Conservation (phyloP, 2,888 invertebrate species). For the Hylaea fasciaria region DNA sequence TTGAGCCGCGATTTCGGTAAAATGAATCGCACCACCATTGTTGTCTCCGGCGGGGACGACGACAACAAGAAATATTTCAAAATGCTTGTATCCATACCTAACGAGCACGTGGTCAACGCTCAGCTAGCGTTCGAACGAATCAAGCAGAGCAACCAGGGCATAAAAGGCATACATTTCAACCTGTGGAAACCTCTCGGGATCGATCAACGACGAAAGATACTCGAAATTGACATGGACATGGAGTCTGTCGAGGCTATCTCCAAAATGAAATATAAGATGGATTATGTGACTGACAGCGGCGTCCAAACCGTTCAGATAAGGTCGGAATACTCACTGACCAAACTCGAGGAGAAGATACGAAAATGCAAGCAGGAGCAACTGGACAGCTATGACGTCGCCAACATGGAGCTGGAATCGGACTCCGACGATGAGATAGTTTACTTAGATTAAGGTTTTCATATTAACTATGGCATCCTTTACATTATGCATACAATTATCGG, state of each 20-base stretch:
- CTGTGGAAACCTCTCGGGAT: slow-evolving; percentile 60
- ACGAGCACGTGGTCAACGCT: slow-evolving; percentile 35
- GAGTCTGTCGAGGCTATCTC: slow-evolving; percentile 67
- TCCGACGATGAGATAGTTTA: slow-evolving; percentile 54
- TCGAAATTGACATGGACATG: slow-evolving; percentile 64
- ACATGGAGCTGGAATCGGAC: slow-evolving; percentile 72
- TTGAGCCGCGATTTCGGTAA: slow-evolving; percentile 60
- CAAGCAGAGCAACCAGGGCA: slow-evolving; percentile 64
- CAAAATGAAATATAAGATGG: slow-evolving; percentile 58
- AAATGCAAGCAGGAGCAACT: slow-evolving; percentile 60
- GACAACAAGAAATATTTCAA: slow-evolving; percentile 56
- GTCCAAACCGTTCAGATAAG: slow-evolving; percentile 46
- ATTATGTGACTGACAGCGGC: slow-evolving; percentile 53
- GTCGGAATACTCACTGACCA: slow-evolving; percentile 50
- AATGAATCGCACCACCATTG: slow-evolving; percentile 54
- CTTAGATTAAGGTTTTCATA: slow-evolving; percentile 40
- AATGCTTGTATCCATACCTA: slow-evolving; percentile 54
- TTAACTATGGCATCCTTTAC: background rate
- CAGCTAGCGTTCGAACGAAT: slow-evolving; percentile 54
- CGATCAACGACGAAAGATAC: slow-evolving; percentile 28
- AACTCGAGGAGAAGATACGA: slow-evolving; percentile 55
- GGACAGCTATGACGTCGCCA: slow-evolving; percentile 69
- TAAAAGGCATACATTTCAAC: slow-evolving; percentile 66
- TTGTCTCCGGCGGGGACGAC: slow-evolving; percentile 60
- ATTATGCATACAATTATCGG: background rate